Evolutionary conservation across 2,888 invertebrate genomes (phyloP).

Genomic region (Lymantria monacha): DNA sequence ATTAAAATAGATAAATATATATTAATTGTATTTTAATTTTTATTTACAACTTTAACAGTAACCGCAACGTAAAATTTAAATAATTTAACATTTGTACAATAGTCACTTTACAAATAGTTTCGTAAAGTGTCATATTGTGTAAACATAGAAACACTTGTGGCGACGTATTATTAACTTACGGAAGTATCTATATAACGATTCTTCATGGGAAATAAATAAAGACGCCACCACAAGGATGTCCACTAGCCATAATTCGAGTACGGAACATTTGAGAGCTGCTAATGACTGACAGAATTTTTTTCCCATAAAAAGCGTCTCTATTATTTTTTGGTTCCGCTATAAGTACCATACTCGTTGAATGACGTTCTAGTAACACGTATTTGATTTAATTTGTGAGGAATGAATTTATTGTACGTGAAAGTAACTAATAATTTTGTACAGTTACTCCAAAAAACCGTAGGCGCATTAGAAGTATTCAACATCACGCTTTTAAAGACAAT

Average conservation of each 20-base stretch:
- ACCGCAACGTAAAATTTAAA: constrained; percentile 1
- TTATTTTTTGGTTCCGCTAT: constrained; percentile 29
- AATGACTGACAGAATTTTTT: constrained; percentile 34
- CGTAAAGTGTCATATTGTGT: constrained; percentile 28
- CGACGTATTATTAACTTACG: constrained; percentile 37
- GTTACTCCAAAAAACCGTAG: neutral
- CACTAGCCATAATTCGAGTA: constrained; percentile 22
- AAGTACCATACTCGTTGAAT: constrained; percentile 7
- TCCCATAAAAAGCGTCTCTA: constrained; percentile 38
- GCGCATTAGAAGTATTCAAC: neutral
- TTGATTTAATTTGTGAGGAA: neutral
- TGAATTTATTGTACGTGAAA: neutral
- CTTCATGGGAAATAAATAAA: constrained; percentile 56
- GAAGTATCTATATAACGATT: constrained; percentile 52
- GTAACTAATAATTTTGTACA: neutral
- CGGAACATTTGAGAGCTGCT: constrained; percentile 34
- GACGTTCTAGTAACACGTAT: constrained; percentile 7
- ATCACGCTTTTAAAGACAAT: neutral
- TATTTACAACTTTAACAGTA: neutral
- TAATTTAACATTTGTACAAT: constrained; percentile 13
- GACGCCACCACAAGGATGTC: constrained; percentile 38
- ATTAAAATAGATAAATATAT: neutral
- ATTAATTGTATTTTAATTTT: neutral
- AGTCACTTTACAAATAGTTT: constrained; percentile 25
- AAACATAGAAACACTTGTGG: constrained; percentile 42